Base-by-base conservation (phyloP, 2,888 invertebrate genomes). In the Chouioia cunea region DNA sequence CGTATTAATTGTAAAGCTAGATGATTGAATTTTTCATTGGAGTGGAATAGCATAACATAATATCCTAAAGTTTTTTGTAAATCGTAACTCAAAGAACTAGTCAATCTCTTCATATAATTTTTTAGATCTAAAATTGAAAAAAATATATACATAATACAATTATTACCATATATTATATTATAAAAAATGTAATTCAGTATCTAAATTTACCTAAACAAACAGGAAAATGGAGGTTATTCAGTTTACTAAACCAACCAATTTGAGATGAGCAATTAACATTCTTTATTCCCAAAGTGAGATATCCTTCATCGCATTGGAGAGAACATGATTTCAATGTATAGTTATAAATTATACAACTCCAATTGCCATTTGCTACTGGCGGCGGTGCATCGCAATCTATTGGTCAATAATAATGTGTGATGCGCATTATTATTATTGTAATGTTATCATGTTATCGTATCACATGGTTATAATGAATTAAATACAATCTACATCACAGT, bases 221-320 rank as follows among this genome's bases (percentile, higher is more conserved):
- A 59, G 80, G 80, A 73, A 80, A 77, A 74, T 81, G 79, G 57
- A 79, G 68, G 77, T 75, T 76, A 64, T 77, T 76, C 22, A 18
- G 12, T 15, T 18, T 48, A 52, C 57, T 69, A 4, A 44, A 53
- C 69, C 69, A 69, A 15, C 69, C 69, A 22, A 14, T 27, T 12
- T 58, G 2, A 58, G 16, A 16, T 6, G 75, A 68, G 62, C 79
- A 79, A 46, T 75, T 74, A 46, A 78, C 70, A 27, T 75, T 75
- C 56, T 70, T 69, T 15, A 77, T 71, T 10, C 79, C 78, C 76
- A 75, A 74, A 15, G 76, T 60, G 36, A 80, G 73, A 64, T 76
- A 75, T 70, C 71, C 75, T 10, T 50, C 20, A 50, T 77, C 76
- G 58, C 80, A 76, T 22, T 72, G 44, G 48, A 79, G 58, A 12